phyloP scores from a whole-genome alignment of 2,797 vertebrate species.

The Chelon labrosus region DNA sequence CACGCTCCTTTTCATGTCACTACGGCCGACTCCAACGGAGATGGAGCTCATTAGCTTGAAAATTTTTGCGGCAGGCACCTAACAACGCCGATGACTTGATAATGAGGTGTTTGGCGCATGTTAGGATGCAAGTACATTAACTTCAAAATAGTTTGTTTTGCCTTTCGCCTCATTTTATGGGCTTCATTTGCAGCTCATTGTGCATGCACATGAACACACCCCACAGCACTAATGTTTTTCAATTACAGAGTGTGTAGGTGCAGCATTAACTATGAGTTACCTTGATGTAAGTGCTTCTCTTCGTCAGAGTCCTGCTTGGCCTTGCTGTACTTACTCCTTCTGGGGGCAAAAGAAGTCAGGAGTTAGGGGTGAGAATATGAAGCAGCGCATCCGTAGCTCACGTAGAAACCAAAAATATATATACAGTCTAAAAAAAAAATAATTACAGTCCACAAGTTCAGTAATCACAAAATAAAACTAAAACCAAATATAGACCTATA shows the following conservation, averaged over 20 bases:
- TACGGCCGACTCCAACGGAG: conserved; percentile 48
- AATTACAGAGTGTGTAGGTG: conserved; percentile 38
- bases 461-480: conserved; percentile 21
- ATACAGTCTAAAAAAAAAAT: too few species aligned
- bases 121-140: conserved; percentile 57
- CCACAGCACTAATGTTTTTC: conserved; percentile 60
- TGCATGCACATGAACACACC: conserved; percentile 42
- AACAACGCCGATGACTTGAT: conserved; percentile 73
- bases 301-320: conserved; percentile 98
- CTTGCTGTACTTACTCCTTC: conserved; percentile 98
- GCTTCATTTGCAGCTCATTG: conserved; percentile 55
- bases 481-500: too few species aligned
- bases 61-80: conserved; percentile 60
- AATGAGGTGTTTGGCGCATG: conserved; percentile 71
- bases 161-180: conserved; percentile 37
- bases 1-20: conserved; percentile 58
- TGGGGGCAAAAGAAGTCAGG: conserved; percentile 75
- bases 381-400: neutral
- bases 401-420: neutral
- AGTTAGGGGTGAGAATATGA: neutral
- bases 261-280: conserved; percentile 75
- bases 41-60: conserved; percentile 71
- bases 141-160: conserved; percentile 56
- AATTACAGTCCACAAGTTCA: neutral
- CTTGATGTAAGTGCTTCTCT: conserved; percentile 97